Evolutionary conservation across 2,888 invertebrate species (phyloP).

Genomic region (Myopa testacea): DNA sequence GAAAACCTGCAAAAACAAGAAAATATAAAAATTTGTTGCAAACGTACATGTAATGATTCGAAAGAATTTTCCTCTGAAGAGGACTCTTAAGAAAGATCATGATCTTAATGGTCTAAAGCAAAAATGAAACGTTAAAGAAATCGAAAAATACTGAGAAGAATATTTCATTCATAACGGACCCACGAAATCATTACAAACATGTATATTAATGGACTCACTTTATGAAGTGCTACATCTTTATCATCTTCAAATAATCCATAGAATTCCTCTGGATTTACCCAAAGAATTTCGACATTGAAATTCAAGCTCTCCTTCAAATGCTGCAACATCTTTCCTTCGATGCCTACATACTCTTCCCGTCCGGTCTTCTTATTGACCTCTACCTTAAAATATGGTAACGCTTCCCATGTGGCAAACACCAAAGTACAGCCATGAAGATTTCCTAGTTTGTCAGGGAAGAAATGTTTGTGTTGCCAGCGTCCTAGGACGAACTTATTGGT

Average conservation of each 20-base stretch:
- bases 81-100: too few species aligned
- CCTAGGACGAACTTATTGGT: slow-evolving; percentile 47
- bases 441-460: slow-evolving; percentile 51
- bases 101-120: too few species aligned
- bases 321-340: slow-evolving; percentile 53
- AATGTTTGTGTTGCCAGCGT: slow-evolving; percentile 46
- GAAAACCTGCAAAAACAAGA: slow-evolving; percentile 47
- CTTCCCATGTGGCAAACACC: slow-evolving; percentile 52
- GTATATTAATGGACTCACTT: slow-evolving; percentile 47
- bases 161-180: too few species aligned
- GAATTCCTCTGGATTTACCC: slow-evolving; percentile 49
- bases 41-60: background rate
- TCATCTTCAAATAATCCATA: slow-evolving; percentile 47
- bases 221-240: slow-evolving; percentile 46
- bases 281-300: slow-evolving; percentile 49
- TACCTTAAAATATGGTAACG: slow-evolving; percentile 50
- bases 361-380: background rate
- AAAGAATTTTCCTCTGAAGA: too few species aligned
- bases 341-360: slow-evolving; percentile 37
- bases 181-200: too few species aligned
- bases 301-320: slow-evolving; percentile 50
- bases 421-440: slow-evolving; percentile 58
- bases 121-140: too few species aligned
- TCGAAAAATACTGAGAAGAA: too few species aligned
- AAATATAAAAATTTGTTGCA: slow-evolving; percentile 4